Percentiles rank a stretch among this genome's conserved stretches.
Evolutionary conservation across 2,113 vertebrate genomes (phyloP).

Genomic region (Lepisosteus oculatus): DNA sequence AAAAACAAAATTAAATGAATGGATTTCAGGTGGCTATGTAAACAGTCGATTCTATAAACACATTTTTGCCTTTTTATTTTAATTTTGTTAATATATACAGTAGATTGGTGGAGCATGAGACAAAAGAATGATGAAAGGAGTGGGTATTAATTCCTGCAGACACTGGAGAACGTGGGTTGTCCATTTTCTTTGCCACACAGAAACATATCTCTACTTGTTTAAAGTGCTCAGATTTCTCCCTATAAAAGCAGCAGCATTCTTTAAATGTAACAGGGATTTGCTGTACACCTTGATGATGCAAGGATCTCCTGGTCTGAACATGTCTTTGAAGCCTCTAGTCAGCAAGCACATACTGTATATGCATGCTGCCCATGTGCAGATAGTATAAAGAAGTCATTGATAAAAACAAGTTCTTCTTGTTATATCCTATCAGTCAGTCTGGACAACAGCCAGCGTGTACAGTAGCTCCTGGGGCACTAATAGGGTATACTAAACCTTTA

Average conservation of each 20-base stretch:
- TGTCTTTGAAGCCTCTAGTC: conserved; percentile 26
- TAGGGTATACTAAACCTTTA: conserved; percentile 23
- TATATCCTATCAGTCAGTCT: conserved; percentile 55
- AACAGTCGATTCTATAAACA: neutral
- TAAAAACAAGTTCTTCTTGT: conserved; percentile 74
- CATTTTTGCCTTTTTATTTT: neutral
- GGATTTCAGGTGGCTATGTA: neutral
- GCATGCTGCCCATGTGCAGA: conserved; percentile 39
- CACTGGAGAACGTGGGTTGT: conserved; percentile 10
- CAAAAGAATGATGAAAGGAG: too few relatives aligned
- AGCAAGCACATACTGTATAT: conserved; percentile 23
- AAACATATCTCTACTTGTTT: conserved; percentile 34
- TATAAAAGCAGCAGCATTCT: conserved; percentile 31
- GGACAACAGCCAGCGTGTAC: conserved; percentile 43
- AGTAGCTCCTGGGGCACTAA: conserved; percentile 43
- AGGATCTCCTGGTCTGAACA: conserved; percentile 40
- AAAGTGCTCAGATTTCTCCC: conserved; percentile 22
- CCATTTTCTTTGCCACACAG: conserved; percentile 19
- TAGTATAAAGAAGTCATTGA: conserved; percentile 65
- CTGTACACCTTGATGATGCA: conserved; percentile 23
- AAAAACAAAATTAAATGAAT: neutral
- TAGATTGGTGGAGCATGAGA: too few relatives aligned
- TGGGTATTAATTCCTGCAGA: too few relatives aligned
- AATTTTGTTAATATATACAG: neutral
- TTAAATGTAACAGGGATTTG: conserved; percentile 5